Conservation (phyloP, 2,888 invertebrate genomes). For the Cosmopolites sordidus region DNA sequence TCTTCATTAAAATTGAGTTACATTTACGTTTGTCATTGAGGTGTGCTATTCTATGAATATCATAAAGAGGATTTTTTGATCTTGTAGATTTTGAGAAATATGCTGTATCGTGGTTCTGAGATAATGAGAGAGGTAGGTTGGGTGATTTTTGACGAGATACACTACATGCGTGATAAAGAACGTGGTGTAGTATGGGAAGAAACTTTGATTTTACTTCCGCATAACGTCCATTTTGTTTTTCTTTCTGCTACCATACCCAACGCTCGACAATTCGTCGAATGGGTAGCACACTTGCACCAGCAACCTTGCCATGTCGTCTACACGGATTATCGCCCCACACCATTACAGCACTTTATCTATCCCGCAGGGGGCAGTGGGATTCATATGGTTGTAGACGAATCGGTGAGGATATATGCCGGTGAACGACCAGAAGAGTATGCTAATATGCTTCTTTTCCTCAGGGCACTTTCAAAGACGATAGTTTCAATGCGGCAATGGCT, state of each 20-base stretch:
- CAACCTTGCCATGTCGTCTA: conserved; percentile 99
- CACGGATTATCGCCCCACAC: conserved; percentile 96
- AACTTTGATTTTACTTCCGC: conserved; percentile 92
- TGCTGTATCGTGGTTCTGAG: conserved; percentile 98
- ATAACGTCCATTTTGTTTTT: conserved; percentile 98
- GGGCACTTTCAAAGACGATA: conserved; percentile 95
- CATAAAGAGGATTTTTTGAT: too few species aligned
- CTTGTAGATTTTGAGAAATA: conserved; percentile 85
- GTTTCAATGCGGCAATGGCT: conserved; percentile 96
- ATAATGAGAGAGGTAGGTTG: conserved; percentile 99
- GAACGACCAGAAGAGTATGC: too few species aligned
- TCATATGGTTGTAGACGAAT: conserved; percentile 92
- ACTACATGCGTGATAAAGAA: conserved; percentile 99
- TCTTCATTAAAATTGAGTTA: too few species aligned
- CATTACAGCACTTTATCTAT: conserved; percentile 96
- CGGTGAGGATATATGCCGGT: conserved; percentile 48
- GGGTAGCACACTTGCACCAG: conserved; percentile 91
- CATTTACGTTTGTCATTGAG: too few species aligned
- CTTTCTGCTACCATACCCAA: conserved; percentile 99
- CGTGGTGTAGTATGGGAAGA: conserved; percentile 99
- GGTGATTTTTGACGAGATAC: conserved; percentile 99
- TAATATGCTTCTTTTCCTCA: conserved; percentile 38
- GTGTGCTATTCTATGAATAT: too few species aligned
- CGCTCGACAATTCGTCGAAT: conserved; percentile 91
- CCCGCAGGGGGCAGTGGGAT: conserved; percentile 95